Evolutionary conservation across 2,113 vertebrate genomes (phyloP), one percentile per base, ranked within the genome.

Genomic region (Rhabdomys dilectus): DNA sequence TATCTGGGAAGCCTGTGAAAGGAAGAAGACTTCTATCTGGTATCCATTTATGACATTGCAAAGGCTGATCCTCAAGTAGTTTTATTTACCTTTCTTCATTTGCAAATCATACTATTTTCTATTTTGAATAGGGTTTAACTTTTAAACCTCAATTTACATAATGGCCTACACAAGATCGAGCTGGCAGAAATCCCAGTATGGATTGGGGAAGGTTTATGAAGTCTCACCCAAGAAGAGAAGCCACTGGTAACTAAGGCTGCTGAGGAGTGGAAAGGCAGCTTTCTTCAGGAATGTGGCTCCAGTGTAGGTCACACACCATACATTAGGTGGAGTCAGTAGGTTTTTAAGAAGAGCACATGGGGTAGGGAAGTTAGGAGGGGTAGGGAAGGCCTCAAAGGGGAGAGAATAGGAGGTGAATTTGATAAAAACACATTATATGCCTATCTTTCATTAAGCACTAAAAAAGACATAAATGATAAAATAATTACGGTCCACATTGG

Each of bases 41-140:
- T 7, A 64, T 15, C n/a, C 36, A 16, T 7, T 51, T 72, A 8
- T 39, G 7, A 36, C 29, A 39, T 3, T 26, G 5, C n/a, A 75
- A 26, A 2, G 82, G 36, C 13, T 51, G 42, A 76, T 58, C 76
- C 72, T 68, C 48, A 34, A 73, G 19, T 77, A 70, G 4, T 68
- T 95, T 85, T 17, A 86, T 73, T 75, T 94, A 17, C 78, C 56
- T 1, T 5, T 92, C 39, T 96, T 85, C 13, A 13, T 68, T 56
- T 91, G 58, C 76, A 96, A 95, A 88, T 94, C 64, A 62, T 31
- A 93, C 51, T 0, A 3, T 76, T 84, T 96, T 68, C 70, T 91
- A 62, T 89, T 95, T 86, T 36, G 76, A 4, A 51, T 70, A 42
- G 17, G 7, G 77, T 87, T 92, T 94, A 5, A 86, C 82, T 91